Conservation (phyloP, 2,797 vertebrate genomes). For the Cossypha heuglini region DNA sequence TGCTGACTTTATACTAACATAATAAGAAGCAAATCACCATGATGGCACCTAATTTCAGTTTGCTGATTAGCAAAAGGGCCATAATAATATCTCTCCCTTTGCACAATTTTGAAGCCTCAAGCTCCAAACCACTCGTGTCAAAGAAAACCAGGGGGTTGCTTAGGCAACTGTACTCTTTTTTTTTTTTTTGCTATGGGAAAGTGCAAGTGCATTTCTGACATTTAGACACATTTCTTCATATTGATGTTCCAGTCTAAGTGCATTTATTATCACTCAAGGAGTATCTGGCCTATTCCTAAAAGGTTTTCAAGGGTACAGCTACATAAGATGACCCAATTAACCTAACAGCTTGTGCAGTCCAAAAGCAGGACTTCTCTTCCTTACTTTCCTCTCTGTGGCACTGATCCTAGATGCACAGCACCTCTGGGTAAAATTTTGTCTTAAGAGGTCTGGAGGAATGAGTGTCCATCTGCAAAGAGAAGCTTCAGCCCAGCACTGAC, state of each 20-base stretch:
- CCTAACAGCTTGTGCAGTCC: neutral
- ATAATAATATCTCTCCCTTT: neutral
- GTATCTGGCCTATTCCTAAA: neutral
- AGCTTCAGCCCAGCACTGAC: neutral
- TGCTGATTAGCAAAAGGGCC: neutral
- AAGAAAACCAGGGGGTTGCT: neutral
- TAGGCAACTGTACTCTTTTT: neutral
- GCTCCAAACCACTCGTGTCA: neutral
- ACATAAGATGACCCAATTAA: neutral
- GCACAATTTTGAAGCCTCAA: neutral
- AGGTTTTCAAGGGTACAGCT: neutral
- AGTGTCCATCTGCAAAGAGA: neutral
- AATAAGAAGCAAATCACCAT: neutral
- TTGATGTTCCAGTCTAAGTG: neutral
- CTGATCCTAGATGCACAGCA: neutral
- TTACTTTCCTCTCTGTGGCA: neutral
- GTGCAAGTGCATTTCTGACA: neutral
- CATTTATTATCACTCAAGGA: neutral
- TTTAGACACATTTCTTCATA: neutral
- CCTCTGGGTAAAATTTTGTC: neutral
- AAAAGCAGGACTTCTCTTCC: neutral
- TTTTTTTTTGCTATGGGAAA: neutral
- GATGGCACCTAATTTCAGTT: neutral
- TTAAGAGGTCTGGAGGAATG: neutral
- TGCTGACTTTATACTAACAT: neutral